Conservation (phyloP, 2,113 vertebrate species). For the Petrocephalus microphthalmus region DNA sequence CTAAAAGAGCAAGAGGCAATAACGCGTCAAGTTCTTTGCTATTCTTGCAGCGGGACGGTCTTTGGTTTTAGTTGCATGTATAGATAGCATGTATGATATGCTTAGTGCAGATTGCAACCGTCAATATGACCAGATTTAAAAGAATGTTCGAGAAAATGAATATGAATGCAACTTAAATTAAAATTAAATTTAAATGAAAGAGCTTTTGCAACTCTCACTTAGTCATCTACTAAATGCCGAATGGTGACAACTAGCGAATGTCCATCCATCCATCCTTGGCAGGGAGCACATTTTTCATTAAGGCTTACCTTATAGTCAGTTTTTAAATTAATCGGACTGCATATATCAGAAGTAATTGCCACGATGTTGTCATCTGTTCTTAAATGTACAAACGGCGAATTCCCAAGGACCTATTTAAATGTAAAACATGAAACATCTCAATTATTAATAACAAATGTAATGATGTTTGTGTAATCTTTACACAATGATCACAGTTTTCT, state of each 20-base stretch:
- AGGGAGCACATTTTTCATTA: background rate
- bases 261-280: background rate
- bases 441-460: background rate
- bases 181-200: background rate
- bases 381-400: background rate
- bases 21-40: background rate
- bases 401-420: background rate
- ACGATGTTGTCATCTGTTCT: background rate
- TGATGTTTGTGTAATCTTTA: background rate
- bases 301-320: background rate
- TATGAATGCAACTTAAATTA: background rate
- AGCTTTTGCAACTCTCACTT: background rate
- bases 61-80: no score
- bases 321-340: constrained; percentile 9
- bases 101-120: background rate
- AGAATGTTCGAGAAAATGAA: background rate
- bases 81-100: no score
- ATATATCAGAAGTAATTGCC: constrained; percentile 36
- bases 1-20: constrained; percentile 33
- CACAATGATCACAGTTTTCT: background rate
- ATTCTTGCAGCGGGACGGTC: background rate
- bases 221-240: background rate
- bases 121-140: background rate
- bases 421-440: background rate
- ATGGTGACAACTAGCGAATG: background rate